Evolutionary conservation across 2,888 invertebrate genomes (phyloP).

Genomic region (Muscina levida): DNA sequence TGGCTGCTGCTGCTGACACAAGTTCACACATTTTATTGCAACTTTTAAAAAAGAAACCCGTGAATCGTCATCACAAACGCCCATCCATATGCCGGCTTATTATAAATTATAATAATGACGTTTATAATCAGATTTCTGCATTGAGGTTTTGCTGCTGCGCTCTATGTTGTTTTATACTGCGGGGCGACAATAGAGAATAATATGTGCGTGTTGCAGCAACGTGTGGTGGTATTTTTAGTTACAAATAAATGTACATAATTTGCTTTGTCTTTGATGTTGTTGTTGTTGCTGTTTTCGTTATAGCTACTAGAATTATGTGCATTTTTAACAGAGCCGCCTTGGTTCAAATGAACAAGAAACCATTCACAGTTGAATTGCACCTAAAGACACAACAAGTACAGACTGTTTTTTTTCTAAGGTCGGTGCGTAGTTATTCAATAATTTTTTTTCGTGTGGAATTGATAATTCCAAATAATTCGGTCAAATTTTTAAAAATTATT

Average conservation of each 20-base stretch:
- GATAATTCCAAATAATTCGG: no score
- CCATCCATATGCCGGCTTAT: slow-evolving; percentile 17
- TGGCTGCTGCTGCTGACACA: no score
- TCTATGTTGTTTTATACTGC: no score
- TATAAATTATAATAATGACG: not conserved
- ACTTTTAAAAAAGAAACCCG: no score
- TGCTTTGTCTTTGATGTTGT: not conserved
- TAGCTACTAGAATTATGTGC: slow-evolving; percentile 24
- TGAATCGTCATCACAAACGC: slow-evolving; percentile 11
- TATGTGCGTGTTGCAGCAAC: not conserved
- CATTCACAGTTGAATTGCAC: not conserved
- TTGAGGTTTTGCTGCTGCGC: no score
- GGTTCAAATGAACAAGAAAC: slow-evolving; percentile 10
- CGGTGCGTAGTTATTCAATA: not conserved
- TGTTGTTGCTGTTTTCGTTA: no score
- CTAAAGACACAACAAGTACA: slow-evolving; percentile 8
- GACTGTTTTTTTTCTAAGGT: slow-evolving; percentile 20
- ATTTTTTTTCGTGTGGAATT: not conserved
- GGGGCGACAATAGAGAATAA: slow-evolving; percentile 12
- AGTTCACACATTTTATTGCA: no score
- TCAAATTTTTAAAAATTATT: no score
- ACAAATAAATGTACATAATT: slow-evolving; percentile 35
- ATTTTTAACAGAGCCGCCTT: slow-evolving; percentile 25
- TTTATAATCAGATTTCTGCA: slow-evolving; percentile 20
- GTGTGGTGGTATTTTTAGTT: not conserved